Percentiles rank a stretch among this genome's conserved stretches.
These are phyloP conservation scores for Drosophila crucigera DNA, from an alignment of 2,888 invertebrate genomes.

Conservation along the genomic window DNA sequence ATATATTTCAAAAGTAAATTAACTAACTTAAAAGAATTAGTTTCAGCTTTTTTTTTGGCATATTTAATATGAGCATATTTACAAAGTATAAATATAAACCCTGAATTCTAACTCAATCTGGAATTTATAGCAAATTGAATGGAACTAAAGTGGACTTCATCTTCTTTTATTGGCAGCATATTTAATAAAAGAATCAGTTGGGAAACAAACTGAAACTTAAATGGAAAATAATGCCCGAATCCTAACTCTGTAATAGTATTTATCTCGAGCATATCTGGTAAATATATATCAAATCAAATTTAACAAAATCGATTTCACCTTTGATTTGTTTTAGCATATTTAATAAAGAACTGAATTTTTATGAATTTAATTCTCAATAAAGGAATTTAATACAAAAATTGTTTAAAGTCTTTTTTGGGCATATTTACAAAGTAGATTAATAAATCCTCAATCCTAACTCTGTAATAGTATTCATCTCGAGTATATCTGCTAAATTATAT, in stretches of 20 bases:
- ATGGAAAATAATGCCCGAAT: background rate
- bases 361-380: background rate
- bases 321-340: background rate
- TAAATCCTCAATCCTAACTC: background rate
- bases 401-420: background rate
- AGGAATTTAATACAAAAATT: background rate
- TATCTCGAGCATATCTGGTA: background rate
- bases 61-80: background rate
- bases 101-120: background rate
- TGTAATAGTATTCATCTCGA: background rate
- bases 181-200: background rate
- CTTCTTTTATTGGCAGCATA: background rate
- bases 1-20: background rate
- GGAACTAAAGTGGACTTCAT: background rate
- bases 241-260: background rate
- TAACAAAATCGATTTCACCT: no score
- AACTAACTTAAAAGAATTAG: background rate
- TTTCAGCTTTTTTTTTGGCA: background rate
- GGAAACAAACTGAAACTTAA: background rate
- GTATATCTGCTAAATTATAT: background rate
- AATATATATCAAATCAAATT: background rate
- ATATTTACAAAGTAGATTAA: constrained; percentile 9
- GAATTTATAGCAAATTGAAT: background rate
- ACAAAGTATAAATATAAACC: background rate
- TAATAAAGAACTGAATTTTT: background rate